Evolutionary conservation across 2,113 vertebrate species (phyloP).

Genomic region (Coracopsis vasa): DNA sequence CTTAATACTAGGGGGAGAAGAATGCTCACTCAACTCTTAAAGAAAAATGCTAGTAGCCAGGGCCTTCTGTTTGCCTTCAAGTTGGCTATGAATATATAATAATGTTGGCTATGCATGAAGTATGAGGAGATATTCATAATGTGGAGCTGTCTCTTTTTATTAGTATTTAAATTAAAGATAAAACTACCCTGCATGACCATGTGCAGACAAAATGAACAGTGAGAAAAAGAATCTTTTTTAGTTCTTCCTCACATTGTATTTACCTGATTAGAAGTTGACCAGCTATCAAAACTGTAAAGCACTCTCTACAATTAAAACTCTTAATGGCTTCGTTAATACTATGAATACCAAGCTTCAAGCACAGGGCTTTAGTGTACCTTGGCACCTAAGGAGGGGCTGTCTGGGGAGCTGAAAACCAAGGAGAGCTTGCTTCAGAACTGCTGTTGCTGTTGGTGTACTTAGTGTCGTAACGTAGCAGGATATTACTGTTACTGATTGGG

Average conservation of each 20-base stretch:
- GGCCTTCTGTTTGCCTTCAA: conserved; percentile 50
- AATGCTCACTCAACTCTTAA: not conserved
- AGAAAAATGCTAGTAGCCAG: conserved; percentile 19
- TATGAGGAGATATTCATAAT: conserved; percentile 33
- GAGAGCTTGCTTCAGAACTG: not conserved
- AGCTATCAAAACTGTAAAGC: conserved; percentile 38
- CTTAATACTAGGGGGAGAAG: not conserved
- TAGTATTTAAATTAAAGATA: conserved; percentile 50
- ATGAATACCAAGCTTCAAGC: conserved; percentile 10
- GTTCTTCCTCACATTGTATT: not conserved
- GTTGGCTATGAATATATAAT: conserved; percentile 38
- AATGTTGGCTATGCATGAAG: conserved; percentile 31
- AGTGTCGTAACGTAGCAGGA: rapidly evolving
- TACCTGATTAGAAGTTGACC: conserved; percentile 45
- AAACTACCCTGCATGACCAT: not conserved
- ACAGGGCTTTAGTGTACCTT: not conserved
- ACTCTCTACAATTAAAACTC: conserved; percentile 40
- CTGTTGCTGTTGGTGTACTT: not conserved
- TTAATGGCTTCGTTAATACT: conserved; percentile 47
- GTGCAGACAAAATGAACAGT: not conserved
- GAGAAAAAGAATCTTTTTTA: not conserved
- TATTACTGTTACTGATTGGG: not conserved
- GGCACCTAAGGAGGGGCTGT: not conserved
- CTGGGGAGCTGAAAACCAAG: not conserved
- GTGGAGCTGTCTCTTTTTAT: conserved; percentile 40